Conservation (phyloP, 35 echinoderm and acorn worm species). For the Ophioderma brevispina region DNA sequence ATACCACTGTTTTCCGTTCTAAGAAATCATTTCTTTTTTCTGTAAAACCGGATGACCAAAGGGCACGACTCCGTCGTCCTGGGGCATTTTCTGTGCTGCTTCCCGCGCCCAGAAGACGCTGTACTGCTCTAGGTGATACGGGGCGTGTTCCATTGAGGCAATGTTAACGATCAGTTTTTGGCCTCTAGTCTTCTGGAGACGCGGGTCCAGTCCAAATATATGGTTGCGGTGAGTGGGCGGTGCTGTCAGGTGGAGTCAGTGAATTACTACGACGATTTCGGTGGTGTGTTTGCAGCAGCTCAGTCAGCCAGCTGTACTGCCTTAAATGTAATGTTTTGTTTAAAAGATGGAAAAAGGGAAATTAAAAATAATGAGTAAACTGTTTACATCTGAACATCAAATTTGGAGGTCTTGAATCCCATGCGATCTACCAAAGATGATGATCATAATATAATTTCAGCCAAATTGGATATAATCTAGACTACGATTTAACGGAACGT, state of each 20-base stretch:
- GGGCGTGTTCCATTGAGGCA: slow-evolving; percentile 72
- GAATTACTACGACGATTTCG: slow-evolving; percentile 29
- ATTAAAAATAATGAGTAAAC: too few relatives aligned
- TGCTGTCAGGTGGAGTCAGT: slow-evolving; percentile 54
- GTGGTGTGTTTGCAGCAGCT: slow-evolving; percentile 19
- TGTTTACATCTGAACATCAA: too few relatives aligned
- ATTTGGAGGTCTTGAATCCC: too few relatives aligned
- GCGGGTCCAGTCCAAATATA: slow-evolving; percentile 14
- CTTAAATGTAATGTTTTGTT: too few relatives aligned
- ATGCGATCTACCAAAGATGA: too few relatives aligned
- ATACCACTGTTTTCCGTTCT: slow-evolving; percentile 98
- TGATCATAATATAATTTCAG: too few relatives aligned
- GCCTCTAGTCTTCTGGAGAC: slow-evolving; percentile 71
- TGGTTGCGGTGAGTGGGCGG: slow-evolving; percentile 1
- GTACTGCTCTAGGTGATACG: slow-evolving; percentile 69
- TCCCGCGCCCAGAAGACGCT: slow-evolving; percentile 62
- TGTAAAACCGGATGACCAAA: slow-evolving; percentile 43
- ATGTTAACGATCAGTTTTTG: slow-evolving; percentile 22
- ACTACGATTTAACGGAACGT: too few relatives aligned
- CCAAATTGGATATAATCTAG: too few relatives aligned
- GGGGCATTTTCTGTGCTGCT: slow-evolving; percentile 73
- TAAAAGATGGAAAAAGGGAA: too few relatives aligned
- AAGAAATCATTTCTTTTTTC: slow-evolving; percentile 82
- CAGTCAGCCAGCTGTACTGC: slow-evolving; percentile 29
- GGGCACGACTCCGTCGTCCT: slow-evolving; percentile 39